phyloP scores from a whole-genome alignment of 2,888 invertebrate species.

The Tipula helvola region DNA sequence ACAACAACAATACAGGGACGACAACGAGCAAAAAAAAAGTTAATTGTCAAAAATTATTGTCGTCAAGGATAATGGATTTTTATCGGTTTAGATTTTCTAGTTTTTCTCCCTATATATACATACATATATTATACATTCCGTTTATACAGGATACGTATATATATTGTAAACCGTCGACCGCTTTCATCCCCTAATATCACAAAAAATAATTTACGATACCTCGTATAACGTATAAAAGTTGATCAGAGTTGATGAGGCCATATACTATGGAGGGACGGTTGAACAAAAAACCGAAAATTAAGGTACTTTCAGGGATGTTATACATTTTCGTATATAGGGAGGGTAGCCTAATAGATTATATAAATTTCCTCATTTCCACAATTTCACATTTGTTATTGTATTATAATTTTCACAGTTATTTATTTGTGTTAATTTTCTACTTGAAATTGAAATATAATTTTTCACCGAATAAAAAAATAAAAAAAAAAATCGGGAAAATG shows the following conservation, averaged over 20 bases:
- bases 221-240: not conserved
- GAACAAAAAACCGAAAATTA: not conserved
- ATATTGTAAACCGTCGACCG: not conserved
- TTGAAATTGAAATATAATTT: not conserved
- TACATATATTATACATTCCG: not conserved
- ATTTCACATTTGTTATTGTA: not conserved
- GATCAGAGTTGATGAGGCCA: not conserved
- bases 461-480: not conserved
- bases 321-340: not conserved
- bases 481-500: not conserved
- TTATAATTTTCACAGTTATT: not conserved
- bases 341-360: not conserved
- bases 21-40: not conserved
- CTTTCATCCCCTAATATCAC: not conserved
- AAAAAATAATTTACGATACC: not conserved
- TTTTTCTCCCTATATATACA: not conserved
- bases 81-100: conserved; percentile 5
- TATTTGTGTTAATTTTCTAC: not conserved
- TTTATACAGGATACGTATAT: not conserved
- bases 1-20: not conserved
- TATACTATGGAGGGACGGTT: not conserved
- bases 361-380: not conserved
- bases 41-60: conserved; percentile 10
- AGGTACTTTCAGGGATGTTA: not conserved
- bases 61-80: conserved; percentile 6